Conservation (phyloP, 1,140 invertebrate species). For the Papilio dardanus region DNA sequence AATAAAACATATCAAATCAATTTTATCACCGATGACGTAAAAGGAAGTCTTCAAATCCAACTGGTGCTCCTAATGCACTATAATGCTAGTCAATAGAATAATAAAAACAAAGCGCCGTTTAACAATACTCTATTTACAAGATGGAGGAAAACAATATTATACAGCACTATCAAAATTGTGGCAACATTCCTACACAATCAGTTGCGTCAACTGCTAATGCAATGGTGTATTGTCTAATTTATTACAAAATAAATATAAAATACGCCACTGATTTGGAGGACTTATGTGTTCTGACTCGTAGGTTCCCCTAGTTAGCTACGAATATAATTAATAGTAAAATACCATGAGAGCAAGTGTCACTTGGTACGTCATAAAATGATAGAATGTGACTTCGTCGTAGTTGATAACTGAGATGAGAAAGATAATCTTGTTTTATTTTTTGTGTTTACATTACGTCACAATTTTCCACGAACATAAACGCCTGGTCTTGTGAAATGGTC, state of each 20-base stretch:
- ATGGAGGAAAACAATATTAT: not conserved
- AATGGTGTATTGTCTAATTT: conserved; percentile 3
- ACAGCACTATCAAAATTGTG: not conserved
- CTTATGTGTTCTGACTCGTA: no score
- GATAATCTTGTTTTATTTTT: not conserved
- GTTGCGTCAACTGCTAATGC: not conserved
- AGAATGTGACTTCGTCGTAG: not conserved
- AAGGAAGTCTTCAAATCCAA: not conserved
- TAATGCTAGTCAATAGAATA: not conserved
- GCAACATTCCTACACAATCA: conserved; percentile 1
- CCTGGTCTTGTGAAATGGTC: not conserved
- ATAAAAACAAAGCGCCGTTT: conserved; percentile 4
- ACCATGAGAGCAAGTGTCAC: no score
- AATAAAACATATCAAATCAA: no score
- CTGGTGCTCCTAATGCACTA: no score
- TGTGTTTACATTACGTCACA: not conserved
- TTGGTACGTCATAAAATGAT: not conserved
- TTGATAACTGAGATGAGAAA: not conserved
- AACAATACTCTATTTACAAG: conserved; percentile 5
- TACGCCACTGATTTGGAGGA: not conserved
- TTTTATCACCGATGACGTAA: not conserved
- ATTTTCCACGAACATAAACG: not conserved
- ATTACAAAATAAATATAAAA: not conserved
- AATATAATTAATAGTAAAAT: no score
- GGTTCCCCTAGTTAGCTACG: no score